A percentile compares a stretch with the other conserved stretches of the same genome.
Evolutionary conservation across 2,888 invertebrate genomes (phyloP).

Genomic region (Neuroscelio doddi): DNA sequence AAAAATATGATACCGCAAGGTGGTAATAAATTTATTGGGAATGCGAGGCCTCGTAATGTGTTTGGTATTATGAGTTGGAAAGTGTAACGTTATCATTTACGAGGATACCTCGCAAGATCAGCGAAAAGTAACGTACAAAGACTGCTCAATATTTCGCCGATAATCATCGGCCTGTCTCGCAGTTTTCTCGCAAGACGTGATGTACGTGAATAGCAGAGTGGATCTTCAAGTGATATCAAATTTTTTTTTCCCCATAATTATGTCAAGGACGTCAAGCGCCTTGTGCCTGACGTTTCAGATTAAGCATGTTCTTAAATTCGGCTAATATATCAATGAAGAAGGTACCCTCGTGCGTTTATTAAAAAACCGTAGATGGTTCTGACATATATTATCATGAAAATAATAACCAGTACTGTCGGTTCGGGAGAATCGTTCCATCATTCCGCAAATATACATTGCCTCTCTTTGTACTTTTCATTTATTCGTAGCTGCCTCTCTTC

Average conservation of each 20-base stretch:
- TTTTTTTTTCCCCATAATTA: conserved; percentile 34
- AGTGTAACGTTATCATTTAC: too few relatives aligned
- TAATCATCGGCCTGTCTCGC: conserved; percentile 35
- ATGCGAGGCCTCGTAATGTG: too few relatives aligned
- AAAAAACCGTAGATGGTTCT: conserved; percentile 38
- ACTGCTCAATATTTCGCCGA: conserved; percentile 19
- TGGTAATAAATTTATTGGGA: too few relatives aligned
- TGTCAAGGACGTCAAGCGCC: conserved; percentile 42
- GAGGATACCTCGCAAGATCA: conserved; percentile 10
- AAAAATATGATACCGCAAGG: too few relatives aligned
- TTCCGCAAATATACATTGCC: conserved; percentile 15
- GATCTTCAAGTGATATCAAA: conserved; percentile 37
- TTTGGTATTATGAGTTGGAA: too few relatives aligned
- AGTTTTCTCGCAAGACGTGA: conserved; percentile 28
- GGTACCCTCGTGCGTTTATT: conserved; percentile 29
- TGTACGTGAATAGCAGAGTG: conserved; percentile 23
- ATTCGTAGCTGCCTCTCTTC: conserved; percentile 8
- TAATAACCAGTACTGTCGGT: conserved; percentile 24
- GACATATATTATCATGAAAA: conserved; percentile 29
- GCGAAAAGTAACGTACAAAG: conserved; percentile 23
- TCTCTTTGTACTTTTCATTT: conserved; percentile 25
- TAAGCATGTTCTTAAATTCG: conserved; percentile 44
- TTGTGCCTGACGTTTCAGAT: conserved; percentile 26
- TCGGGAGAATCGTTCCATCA: conserved; percentile 15
- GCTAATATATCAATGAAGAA: conserved; percentile 45